These are phyloP conservation scores for Dusona sp. DNA, from an alignment of 2,888 invertebrate species.

Conservation along the genomic window DNA sequence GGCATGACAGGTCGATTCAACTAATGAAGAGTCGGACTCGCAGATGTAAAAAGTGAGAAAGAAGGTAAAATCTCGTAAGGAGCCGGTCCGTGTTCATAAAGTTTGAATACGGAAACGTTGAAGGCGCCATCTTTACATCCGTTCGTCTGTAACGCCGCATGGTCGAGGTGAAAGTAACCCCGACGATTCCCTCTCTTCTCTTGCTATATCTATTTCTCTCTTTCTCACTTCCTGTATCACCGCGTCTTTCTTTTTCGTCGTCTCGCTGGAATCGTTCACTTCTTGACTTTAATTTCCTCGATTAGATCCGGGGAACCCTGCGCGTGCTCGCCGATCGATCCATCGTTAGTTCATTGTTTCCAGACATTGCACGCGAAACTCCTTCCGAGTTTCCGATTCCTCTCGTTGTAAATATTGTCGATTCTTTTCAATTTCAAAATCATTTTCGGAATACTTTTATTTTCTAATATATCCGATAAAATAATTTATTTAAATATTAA, in stretches of 20 bases:
- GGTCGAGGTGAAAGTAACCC: constrained; percentile 58
- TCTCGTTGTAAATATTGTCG: background rate
- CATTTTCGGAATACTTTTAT: background rate
- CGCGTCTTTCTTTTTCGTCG: background rate
- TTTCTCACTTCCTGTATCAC: constrained; percentile 2
- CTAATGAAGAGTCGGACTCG: background rate
- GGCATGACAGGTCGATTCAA: constrained; percentile 25
- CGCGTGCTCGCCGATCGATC: constrained; percentile 39
- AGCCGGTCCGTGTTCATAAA: background rate
- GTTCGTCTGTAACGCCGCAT: constrained; percentile 47
- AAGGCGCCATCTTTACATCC: constrained; percentile 43
- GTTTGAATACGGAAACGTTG: constrained; percentile 49
- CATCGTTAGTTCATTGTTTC: constrained; percentile 50
- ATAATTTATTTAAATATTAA: background rate
- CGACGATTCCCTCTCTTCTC: constrained; percentile 9
- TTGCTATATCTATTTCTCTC: background rate
- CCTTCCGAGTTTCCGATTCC: background rate
- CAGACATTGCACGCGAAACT: constrained; percentile 31
- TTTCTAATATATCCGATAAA: background rate
- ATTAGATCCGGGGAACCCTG: constrained; percentile 28
- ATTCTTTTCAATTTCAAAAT: background rate
- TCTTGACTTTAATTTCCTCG: constrained; percentile 53
- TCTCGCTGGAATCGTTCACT: constrained; percentile 26
- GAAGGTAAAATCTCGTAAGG: constrained; percentile 6
- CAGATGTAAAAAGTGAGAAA: constrained; percentile 1